Evolutionary conservation across 1,140 invertebrate genomes (phyloP).

Genomic region (Sogatella furcifera): DNA sequence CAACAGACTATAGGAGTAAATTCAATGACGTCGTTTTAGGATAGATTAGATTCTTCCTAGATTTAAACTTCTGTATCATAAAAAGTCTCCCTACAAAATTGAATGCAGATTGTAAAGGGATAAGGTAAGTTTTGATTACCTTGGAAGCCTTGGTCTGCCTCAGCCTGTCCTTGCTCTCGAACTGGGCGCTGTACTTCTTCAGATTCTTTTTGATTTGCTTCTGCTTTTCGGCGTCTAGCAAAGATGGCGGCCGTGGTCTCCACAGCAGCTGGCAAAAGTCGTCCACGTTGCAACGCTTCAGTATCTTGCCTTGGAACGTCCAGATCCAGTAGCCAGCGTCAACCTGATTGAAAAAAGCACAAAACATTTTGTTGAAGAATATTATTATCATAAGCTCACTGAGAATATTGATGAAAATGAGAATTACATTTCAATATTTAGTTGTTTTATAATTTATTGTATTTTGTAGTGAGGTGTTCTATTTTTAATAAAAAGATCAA

Average conservation of each 20-base stretch:
- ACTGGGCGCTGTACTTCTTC: slow-evolving; percentile 93
- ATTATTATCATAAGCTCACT: no score
- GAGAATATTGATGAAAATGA: no score
- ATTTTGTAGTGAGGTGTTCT: no score
- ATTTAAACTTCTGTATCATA: no score
- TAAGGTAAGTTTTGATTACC: slow-evolving; percentile 33
- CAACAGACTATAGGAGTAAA: no score
- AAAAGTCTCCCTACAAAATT: background rate
- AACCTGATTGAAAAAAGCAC: slow-evolving; percentile 39
- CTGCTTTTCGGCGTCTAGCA: slow-evolving; percentile 67
- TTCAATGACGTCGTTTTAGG: no score
- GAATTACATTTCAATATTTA: no score
- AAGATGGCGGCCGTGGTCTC: slow-evolving; percentile 83
- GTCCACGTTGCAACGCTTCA: slow-evolving; percentile 75
- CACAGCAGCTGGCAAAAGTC: slow-evolving; percentile 92
- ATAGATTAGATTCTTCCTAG: no score
- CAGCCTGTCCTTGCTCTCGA: slow-evolving; percentile 93
- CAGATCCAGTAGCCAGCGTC: slow-evolving; percentile 96
- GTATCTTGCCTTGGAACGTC: slow-evolving; percentile 88
- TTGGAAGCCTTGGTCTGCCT: slow-evolving; percentile 88
- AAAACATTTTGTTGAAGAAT: no score
- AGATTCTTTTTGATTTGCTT: slow-evolving; percentile 97
- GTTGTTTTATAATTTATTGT: no score
- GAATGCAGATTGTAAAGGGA: background rate
- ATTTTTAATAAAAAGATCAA: no score